These are phyloP conservation scores for Phorcus lineatus DNA, from an alignment of 2,888 invertebrate genomes.

Conservation along the genomic window DNA sequence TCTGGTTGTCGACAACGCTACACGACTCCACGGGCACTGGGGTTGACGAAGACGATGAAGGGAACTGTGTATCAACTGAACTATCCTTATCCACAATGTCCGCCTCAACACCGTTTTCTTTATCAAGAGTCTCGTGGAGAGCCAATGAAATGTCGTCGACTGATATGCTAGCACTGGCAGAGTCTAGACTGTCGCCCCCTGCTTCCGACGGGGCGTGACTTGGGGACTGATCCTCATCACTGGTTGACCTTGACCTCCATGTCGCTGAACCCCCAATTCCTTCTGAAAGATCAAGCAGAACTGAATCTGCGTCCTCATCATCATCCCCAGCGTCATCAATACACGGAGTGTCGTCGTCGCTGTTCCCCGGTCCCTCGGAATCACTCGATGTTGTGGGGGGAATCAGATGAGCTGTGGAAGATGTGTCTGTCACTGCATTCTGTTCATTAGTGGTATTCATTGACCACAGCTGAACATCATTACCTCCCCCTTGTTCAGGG, in stretches of 20 bases:
- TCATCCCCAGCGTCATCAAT: conserved; percentile 26
- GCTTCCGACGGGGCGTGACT: not conserved
- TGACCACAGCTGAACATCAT: conserved; percentile 7
- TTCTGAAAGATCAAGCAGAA: conserved; percentile 42
- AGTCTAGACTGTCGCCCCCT: conserved; percentile 24
- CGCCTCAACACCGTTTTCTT: not conserved
- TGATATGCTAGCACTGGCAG: conserved; percentile 30
- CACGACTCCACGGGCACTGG: too few relatives aligned
- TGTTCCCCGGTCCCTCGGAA: conserved; percentile 13
- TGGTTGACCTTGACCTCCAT: conserved; percentile 33
- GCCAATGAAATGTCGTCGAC: conserved; percentile 7
- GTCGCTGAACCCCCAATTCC: conserved; percentile 37
- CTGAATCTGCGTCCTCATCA: conserved; percentile 26
- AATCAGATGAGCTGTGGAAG: conserved; percentile 5
- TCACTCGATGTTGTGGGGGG: conserved; percentile 26
- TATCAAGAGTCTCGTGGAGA: not conserved
- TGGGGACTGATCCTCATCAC: conserved; percentile 33
- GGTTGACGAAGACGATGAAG: too few relatives aligned
- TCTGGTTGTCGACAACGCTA: too few relatives aligned
- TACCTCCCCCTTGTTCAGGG: not conserved
- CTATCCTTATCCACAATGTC: too few relatives aligned
- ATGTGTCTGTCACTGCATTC: not conserved
- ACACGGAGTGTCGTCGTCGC: not conserved
- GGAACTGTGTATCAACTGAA: too few relatives aligned
- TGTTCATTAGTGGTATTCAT: not conserved